These are phyloP conservation scores for Zoanthus sansibaricus DNA, from an alignment of 92 coral and sea anemone genomes.

Conservation along the genomic window DNA sequence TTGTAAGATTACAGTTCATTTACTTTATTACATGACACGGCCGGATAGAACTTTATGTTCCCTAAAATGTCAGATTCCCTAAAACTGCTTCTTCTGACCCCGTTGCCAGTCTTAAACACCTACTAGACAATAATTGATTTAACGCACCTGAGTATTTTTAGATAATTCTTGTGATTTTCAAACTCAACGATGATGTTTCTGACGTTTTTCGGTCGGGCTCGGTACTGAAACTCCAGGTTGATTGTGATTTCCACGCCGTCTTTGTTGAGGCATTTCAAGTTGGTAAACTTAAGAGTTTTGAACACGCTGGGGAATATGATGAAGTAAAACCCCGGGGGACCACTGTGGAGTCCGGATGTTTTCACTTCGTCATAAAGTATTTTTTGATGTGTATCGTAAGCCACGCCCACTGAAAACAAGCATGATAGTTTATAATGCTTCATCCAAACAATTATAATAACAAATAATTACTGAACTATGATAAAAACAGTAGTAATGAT, in stretches of 20 bases:
- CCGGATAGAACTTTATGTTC: too few relatives aligned
- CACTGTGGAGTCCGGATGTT: slow-evolving; percentile 87
- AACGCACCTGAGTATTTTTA: slow-evolving; percentile 74
- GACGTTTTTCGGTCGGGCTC: slow-evolving; percentile 79
- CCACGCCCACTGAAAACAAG: slow-evolving; percentile 70
- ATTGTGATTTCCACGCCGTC: slow-evolving; percentile 83
- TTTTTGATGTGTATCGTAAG: slow-evolving; percentile 74
- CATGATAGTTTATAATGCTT: too few relatives aligned
- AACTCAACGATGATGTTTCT: slow-evolving; percentile 69
- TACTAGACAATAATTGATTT: too few relatives aligned
- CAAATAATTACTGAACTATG: too few relatives aligned
- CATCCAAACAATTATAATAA: too few relatives aligned
- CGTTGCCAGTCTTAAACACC: too few relatives aligned
- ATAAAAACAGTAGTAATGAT: too few relatives aligned
- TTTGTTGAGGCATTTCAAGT: slow-evolving; percentile 73
- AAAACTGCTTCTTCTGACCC: too few relatives aligned
- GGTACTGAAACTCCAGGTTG: slow-evolving; percentile 79
- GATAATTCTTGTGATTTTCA: slow-evolving; percentile 70
- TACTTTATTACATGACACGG: too few relatives aligned
- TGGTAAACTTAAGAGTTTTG: slow-evolving; percentile 61
- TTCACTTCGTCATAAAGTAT: slow-evolving; percentile 62
- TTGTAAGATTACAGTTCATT: too few relatives aligned
- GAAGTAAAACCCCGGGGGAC: slow-evolving; percentile 83
- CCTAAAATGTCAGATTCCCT: too few relatives aligned
- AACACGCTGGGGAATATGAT: slow-evolving; percentile 89